Base-by-base conservation (phyloP, 2,888 invertebrate genomes). In the Drosophila paranaensis region DNA sequence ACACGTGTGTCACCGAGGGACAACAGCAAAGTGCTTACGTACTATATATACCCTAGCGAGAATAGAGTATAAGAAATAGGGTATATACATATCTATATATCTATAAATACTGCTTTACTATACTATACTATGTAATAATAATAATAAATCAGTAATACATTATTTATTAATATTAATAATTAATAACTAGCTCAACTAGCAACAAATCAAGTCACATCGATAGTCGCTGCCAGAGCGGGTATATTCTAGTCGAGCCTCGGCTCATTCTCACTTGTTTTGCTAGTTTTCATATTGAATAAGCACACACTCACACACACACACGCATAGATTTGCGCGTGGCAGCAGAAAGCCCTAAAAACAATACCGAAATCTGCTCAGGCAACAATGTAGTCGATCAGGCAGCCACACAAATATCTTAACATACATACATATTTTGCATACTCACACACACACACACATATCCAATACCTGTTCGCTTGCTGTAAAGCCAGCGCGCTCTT, bases 381-480 rank as follows among this genome's bases (percentile, higher is more conserved):
- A 78, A 82, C 80, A 84, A 66, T 77, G 40, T 40, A 27, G 65
- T 81, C 60, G 71, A 68, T 62, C 67, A 60, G 56, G 63, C 60
- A 58, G 37, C 46, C 39, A 60, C 27, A 39, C 25, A 53, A 20
- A 53, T 43, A 50, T 5, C 46, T 27, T 14, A 46, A 60, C 64
- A 10, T 43, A 55, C 57, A 65, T 50, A 33, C 37, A n/a, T n/a
- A n/a, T 53, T 51, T 45, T 39, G 37, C 56, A 50, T 54, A 65
- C 58, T 68, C 43, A 40, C 61, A 73, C 16, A 27, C 33, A 46
- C 27, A 4, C 42, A 16, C n/a, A 35, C 1, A 43, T 68, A 51
- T 60, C 55, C 48, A 25, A 71, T 84, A 87, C 87, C 83, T 81
- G 82, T 76, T 83, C 56, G 62, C 50, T 27, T 46, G 53, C 46